phyloP scores from a whole-genome alignment of 2,888 invertebrate genomes.

The Epinotia nisella region DNA sequence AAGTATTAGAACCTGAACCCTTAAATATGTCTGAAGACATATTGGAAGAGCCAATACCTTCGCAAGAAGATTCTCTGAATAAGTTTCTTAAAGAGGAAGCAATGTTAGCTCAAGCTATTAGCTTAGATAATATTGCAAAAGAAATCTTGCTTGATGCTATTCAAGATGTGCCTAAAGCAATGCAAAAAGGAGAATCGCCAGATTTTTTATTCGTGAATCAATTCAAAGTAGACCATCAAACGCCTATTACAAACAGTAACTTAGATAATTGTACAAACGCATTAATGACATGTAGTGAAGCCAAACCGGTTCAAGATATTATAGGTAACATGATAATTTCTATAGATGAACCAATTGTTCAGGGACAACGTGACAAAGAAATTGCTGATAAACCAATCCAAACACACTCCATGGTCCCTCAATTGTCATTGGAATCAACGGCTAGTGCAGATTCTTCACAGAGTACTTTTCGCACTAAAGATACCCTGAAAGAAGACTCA shows the following conservation, averaged over 20 bases:
- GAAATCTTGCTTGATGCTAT: conserved; percentile 33
- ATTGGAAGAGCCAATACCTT: not conserved
- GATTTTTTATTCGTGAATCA: conserved; percentile 14
- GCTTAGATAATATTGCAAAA: conserved; percentile 31
- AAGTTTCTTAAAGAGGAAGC: conserved; percentile 12
- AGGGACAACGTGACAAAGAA: not conserved
- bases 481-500: conserved; percentile 31
- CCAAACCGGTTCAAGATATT: conserved; percentile 17
- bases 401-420: conserved; percentile 9
- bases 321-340: conserved; percentile 6
- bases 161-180: conserved; percentile 35
- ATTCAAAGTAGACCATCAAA: not conserved
- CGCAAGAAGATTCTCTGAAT: not conserved
- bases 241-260: not conserved
- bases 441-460: conserved; percentile 41
- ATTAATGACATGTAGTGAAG: conserved; percentile 9
- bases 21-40: conserved; percentile 2
- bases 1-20: conserved; percentile 6
- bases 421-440: conserved; percentile 36
- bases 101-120: not conserved
- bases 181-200: conserved; percentile 4
- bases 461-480: conserved; percentile 37
- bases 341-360: not conserved
- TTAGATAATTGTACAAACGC: not conserved
- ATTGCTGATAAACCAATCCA: not conserved